Conservation (phyloP, 2,797 vertebrate species). For the Taeniopygia guttata region DNA sequence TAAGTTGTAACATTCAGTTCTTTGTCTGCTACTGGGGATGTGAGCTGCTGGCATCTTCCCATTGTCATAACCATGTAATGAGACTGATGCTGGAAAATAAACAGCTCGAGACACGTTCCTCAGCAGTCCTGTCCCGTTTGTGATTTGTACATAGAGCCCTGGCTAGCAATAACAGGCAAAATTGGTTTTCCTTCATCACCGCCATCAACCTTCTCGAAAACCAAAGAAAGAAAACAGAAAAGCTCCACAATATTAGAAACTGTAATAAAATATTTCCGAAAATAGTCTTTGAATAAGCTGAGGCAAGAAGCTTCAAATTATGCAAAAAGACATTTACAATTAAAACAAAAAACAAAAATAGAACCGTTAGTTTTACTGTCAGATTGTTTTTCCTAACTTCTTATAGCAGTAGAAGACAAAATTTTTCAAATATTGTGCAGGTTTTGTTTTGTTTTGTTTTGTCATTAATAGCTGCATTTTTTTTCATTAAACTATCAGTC, state of each 20-base stretch:
- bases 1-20: no score
- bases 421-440: background rate
- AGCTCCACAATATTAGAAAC: background rate
- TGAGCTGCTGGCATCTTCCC: no score
- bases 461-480: background rate
- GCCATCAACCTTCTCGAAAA: background rate
- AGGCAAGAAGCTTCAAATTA: background rate
- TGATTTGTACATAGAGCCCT: no score
- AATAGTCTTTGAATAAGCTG: background rate
- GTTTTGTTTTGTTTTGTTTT: background rate
- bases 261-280: background rate
- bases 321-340: background rate
- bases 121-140: no score
- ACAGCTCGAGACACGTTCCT: no score
- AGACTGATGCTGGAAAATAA: no score
- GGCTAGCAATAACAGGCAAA: background rate
- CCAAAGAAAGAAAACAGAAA: background rate
- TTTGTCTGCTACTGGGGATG: no score
- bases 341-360: background rate
- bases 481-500: conserved; percentile 17
- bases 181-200: background rate
- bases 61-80: no score
- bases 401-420: background rate
- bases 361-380: background rate
- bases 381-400: background rate